Base-by-base conservation (phyloP, 1,140 invertebrate genomes). In the Drosophila repleta region DNA sequence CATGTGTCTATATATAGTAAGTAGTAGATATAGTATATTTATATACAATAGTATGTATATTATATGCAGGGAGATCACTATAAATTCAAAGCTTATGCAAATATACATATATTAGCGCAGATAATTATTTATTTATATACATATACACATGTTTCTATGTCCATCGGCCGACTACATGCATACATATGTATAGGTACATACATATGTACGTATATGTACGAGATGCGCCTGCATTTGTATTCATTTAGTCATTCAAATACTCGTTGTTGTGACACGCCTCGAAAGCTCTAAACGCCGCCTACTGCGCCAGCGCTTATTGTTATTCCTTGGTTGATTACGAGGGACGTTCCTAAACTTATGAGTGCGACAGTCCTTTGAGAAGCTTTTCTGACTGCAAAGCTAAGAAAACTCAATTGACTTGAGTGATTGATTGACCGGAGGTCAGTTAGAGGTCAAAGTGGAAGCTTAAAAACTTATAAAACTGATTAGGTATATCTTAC, bases 241-340 rank as follows among this genome's bases (percentile, higher is more conserved):
- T 35, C 20, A 20, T 45, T 37, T 56, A 65, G 52, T 37, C 62
- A 43, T 57, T n/a, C 52, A 65, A 20, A 63, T n/a, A 53, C 78
- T 81, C 24, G 24, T 7, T 62, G 78, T 29, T 76, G 56, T 37
- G 56, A 21, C 52, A 79, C 56, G 32, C 56, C 7, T 24, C 29
- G 26, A 71, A 79, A 53, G 65, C 56, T 49, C 52, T 69, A 24
- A 61, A 61, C 17, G 26, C 26, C 60, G 69, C 52, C 35, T 45
- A 57, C 37, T 55, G 49, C 17, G 62, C 15, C 26, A 67, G 29
- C 37, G 35, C 29, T 67, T 60, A 51, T 26, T 67, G 55, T 51
- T 41, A 37, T 58, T 49, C 45, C 20, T 56, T 29, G 21, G 21
- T 29, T 45, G 41, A 6, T 15, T 26, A 20, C 46, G 64, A 58